These are phyloP conservation scores for Congeria kusceri DNA, from an alignment of 2,888 invertebrate genomes.

Conservation along the genomic window DNA sequence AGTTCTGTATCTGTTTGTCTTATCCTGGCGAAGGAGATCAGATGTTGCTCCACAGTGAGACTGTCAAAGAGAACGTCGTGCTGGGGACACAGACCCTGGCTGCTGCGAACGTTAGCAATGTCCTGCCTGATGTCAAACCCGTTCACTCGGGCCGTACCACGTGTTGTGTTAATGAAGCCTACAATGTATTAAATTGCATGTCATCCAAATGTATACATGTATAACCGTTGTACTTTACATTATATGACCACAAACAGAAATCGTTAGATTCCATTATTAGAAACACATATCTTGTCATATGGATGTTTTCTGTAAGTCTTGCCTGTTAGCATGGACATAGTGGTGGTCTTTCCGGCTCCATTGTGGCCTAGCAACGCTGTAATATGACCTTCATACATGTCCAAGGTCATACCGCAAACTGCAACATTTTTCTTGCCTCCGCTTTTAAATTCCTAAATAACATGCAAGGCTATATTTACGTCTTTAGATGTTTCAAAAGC, in stretches of 20 bases:
- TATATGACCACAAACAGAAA: no score
- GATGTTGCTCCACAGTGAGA: conserved; percentile 92
- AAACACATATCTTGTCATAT: no score
- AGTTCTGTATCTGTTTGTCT: no score
- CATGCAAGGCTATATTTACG: no score
- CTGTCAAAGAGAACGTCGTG: conserved; percentile 94
- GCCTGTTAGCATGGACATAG: conserved; percentile 96
- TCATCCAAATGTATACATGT: no score
- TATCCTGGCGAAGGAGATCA: conserved; percentile 92
- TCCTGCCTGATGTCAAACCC: conserved; percentile 90
- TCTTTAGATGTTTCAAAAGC: no score
- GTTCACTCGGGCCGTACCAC: conserved; percentile 90
- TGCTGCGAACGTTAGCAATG: conserved; percentile 89
- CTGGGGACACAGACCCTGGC: conserved; percentile 95
- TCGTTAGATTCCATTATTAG: no score
- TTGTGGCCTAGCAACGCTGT: conserved; percentile 95
- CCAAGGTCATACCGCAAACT: conserved; percentile 90
- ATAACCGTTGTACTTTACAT: no score
- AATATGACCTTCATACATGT: conserved; percentile 93
- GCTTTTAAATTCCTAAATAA: conserved; percentile 71
- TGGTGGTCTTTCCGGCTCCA: conserved; percentile 96
- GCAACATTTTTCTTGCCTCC: conserved; percentile 86
- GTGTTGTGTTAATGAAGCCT: conserved; percentile 84
- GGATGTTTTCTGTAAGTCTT: no score
- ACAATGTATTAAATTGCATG: no score